Base-by-base conservation (phyloP, 2,888 invertebrate species). In the Lydus trimaculatus region DNA sequence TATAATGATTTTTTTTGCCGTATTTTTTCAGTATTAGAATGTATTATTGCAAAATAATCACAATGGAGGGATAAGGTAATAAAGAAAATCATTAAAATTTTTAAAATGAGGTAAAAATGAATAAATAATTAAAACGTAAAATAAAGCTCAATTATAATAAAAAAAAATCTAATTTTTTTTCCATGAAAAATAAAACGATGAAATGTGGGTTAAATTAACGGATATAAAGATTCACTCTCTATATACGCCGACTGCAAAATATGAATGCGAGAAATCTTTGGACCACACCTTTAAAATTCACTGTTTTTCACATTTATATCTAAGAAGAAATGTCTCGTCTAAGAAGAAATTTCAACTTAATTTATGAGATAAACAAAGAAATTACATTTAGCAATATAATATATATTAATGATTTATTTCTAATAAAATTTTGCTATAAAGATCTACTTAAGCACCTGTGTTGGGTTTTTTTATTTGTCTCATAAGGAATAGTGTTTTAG, bases 181-280 rank as follows among this genome's bases (percentile, higher is more conserved):
- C 5, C 7, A n/a, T 43, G 0, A n/a, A 43, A n/a, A 17, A 43
- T 6, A 23, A 2, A 52, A 28, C 17, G 9, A 36, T 31, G 28
- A 28, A 60, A 61, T 61, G 17, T 67, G 48, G 64, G 66, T 67
- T 67, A 48, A 58, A 67, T 67, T 59, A 58, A 31, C 64, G 67
- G 64, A 64, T 67, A 48, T 67, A 33, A 59, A 67, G 67, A 67
- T 67, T 67, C 67, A 67, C 64, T 67, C 67, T 67, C 64, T 61
- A 63, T 61, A 63, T 43, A 61, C n/a, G 31, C 5, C 65, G 36
- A 60, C 60, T 52, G 56, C 56, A 56, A 59, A 59, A 67, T 63
- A 61, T 23, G 39, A 61, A 56, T 56, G 13, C 39, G 20, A 61
- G 61, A 61, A 61, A 61, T 61, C 28, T 61, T 15, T 23, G 4